Evolutionary conservation across 2,113 vertebrate genomes (phyloP), one percentile per base, ranked within the genome.

Genomic region (Protobothrops mucrosquamatus): DNA sequence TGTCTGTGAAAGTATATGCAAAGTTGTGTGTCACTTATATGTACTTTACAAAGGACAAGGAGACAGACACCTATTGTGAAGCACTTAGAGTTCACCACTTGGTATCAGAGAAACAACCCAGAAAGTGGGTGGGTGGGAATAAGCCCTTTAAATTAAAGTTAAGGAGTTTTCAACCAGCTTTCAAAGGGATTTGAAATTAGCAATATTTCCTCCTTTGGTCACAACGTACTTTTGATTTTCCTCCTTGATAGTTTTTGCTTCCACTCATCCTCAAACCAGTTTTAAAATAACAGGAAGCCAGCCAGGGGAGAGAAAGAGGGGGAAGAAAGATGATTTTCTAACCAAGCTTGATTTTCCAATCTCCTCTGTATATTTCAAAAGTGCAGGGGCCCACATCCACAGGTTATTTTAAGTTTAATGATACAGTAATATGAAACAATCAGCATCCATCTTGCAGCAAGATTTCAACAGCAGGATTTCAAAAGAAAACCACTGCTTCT

Each of bases 351-450:
- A 43, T 24, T 2, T 94, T 95, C 91, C 92, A 91, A 29, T 94
- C 91, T 91, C n/a, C 39, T 95, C 59, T 26, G 74, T 94, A 93
- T 94, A 95, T 8, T 48, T 46, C 23, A 52, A n/a, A 54, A 22
- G 51, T 87, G 39, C 93, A 88, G 29, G 24, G 56, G 69, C 55
- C n/a, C 55, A 15, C 20, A 43, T 48, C 23, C 92, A 88, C 94
- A 92, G 90, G n/a, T 34, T 96, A 0, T 96, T 97, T 96, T 94
- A 96, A 95, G 95, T 94, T 85, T 69, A 94, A 96, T 89, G 74
- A 91, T 1, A 92, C 92, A 93, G 96, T 95, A 97, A 97, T 92
- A 91, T 92, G 94, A 97, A 96, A 96, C 94, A 95, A 97, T 94
- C 95, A 93, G 94, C 95, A 96, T 93, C 93, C 94, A 94, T 95